Conservation (phyloP, 1,140 invertebrate species). For the Drosophila ercepeae region DNA sequence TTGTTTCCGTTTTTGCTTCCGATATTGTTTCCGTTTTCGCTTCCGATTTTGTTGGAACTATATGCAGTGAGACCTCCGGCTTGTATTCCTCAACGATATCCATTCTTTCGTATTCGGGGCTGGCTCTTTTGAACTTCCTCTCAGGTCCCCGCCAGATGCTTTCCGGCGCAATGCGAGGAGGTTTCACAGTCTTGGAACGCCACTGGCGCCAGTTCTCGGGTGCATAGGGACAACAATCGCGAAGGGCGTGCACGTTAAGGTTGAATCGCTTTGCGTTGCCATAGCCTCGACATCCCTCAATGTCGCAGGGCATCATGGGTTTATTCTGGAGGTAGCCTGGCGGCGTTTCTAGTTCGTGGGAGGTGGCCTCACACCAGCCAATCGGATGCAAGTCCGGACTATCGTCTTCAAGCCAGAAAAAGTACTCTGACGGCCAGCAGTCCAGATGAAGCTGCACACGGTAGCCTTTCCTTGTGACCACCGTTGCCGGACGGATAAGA, state of each 20-base stretch:
- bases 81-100: slow-evolving; percentile 1
- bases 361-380: slow-evolving; percentile 95
- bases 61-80: neutral
- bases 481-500: slow-evolving; percentile 93
- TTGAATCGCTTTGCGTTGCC: slow-evolving; percentile 91
- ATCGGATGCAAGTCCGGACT: slow-evolving; percentile 95
- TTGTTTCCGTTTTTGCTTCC: too few relatives aligned
- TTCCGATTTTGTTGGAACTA: neutral
- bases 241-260: slow-evolving; percentile 90
- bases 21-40: too few relatives aligned
- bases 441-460: slow-evolving; percentile 95
- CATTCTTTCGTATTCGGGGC: neutral
- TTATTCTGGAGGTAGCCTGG: slow-evolving; percentile 83
- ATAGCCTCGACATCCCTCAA: slow-evolving; percentile 91
- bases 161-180: slow-evolving; percentile 52
- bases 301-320: slow-evolving; percentile 86
- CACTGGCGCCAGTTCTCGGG: slow-evolving; percentile 79
- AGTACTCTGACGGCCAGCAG: slow-evolving; percentile 94
- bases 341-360: slow-evolving; percentile 93
- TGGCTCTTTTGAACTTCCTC: slow-evolving; percentile 1
- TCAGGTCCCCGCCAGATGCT: slow-evolving; percentile 31
- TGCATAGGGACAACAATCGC: slow-evolving; percentile 93
- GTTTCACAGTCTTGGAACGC: slow-evolving; percentile 70
- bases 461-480: slow-evolving; percentile 90
- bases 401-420: slow-evolving; percentile 96